These are phyloP conservation scores for Mesoclemmys tuberculata DNA, from an alignment of 2,113 vertebrate species.

Conservation along the genomic window DNA sequence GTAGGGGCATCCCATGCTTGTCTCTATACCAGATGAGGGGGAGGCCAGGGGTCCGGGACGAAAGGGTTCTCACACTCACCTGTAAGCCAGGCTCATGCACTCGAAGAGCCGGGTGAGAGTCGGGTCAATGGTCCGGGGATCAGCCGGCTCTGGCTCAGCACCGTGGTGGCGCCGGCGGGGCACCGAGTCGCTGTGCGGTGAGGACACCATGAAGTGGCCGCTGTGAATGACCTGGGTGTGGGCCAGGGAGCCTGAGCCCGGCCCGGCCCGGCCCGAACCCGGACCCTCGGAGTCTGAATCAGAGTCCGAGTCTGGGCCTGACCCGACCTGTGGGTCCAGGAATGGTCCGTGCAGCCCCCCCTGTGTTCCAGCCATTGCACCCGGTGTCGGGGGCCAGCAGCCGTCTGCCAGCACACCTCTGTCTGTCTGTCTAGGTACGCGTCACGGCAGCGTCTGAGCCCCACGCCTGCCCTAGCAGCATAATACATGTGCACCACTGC, in stretches of 20 bases:
- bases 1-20: neutral
- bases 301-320: constrained; percentile 82
- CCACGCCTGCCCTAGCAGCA: fast-evolving
- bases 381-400: neutral
- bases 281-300: constrained; percentile 81
- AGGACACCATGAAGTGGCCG: constrained; percentile 98
- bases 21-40: neutral
- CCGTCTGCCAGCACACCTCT: neutral
- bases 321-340: constrained; percentile 48
- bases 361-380: constrained; percentile 36
- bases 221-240: constrained; percentile 94
- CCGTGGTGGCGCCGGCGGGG: constrained; percentile 78
- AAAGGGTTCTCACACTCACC: constrained; percentile 78
- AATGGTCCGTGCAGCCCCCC: constrained; percentile 36
- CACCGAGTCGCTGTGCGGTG: constrained; percentile 89
- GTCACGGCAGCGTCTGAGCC: fast-evolving
- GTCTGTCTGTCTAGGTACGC: fast-evolving
- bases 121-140: constrained; percentile 92
- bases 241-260: neutral
- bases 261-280: constrained; percentile 18
- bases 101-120: constrained; percentile 95
- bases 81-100: constrained; percentile 99
- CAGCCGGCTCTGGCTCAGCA: constrained; percentile 69
- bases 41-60: fast-evolving
- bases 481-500: fast-evolving